Percentiles rank a stretch among this genome's conserved stretches.
phyloP scores from a whole-genome alignment of 1,140 invertebrate genomes.

The Papilio aristodemus region DNA sequence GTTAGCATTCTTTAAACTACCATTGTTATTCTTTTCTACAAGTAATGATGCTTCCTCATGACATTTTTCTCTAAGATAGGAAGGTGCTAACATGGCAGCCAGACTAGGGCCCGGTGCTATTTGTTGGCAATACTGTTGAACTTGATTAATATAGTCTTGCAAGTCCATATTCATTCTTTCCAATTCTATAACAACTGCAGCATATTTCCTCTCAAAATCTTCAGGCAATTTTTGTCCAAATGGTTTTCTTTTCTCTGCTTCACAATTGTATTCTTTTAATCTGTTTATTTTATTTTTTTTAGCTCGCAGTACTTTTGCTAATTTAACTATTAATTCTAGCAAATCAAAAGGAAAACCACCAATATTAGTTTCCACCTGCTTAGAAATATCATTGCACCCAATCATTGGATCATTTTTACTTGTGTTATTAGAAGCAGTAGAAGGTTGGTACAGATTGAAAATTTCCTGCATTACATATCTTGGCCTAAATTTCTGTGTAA shows the following conservation, averaged over 20 bases:
- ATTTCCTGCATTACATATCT: conserved; percentile 81
- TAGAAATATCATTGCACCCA: conserved; percentile 72
- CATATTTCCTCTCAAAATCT: conserved; percentile 95
- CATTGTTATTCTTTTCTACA: conserved; percentile 88
- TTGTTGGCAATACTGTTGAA: conserved; percentile 92
- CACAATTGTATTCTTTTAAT: conserved; percentile 93
- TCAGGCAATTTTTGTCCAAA: conserved; percentile 88
- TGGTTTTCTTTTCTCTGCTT: conserved; percentile 92
- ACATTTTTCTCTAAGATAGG: conserved; percentile 92
- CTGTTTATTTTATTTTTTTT: conserved; percentile 92
- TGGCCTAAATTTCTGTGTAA: conserved; percentile 89
- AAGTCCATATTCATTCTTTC: conserved; percentile 95
- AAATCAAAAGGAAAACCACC: conserved; percentile 93
- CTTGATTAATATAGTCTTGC: conserved; percentile 90
- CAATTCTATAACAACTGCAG: conserved; percentile 92
- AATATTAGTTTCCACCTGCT: conserved; percentile 80
- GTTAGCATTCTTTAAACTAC: conserved; percentile 81
- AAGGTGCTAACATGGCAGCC: conserved; percentile 93
- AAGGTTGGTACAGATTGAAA: conserved; percentile 63
- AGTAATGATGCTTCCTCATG: conserved; percentile 90
- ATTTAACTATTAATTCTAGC: conserved; percentile 91
- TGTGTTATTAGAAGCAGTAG: conserved; percentile 53
- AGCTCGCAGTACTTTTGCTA: conserved; percentile 91
- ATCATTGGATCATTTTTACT: conserved; percentile 80
- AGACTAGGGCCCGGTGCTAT: conserved; percentile 93